Conservation (phyloP, 2,888 invertebrate species). For the Bedellia somnulentella region DNA sequence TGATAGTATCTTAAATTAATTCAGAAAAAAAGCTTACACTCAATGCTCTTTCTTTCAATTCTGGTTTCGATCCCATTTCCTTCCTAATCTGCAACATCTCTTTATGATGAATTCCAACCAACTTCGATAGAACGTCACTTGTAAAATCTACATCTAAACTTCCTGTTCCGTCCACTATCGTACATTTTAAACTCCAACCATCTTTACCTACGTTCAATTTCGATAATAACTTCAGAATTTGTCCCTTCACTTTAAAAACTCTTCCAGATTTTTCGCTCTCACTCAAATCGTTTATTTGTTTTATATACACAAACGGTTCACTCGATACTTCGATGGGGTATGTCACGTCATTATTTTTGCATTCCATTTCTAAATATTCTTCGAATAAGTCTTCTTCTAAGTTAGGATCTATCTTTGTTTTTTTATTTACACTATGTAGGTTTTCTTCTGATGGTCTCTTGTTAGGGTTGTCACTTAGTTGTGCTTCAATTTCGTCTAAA, state of each 20-base stretch:
- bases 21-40: too few species aligned
- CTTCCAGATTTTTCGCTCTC: conserved; percentile 28
- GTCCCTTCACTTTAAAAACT: conserved; percentile 58
- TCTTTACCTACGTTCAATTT: conserved; percentile 55
- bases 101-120: conserved; percentile 48
- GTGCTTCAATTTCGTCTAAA: conserved; percentile 33
- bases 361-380: conserved; percentile 25
- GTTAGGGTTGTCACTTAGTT: conserved; percentile 17
- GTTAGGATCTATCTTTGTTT: conserved; percentile 20
- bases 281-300: conserved; percentile 34
- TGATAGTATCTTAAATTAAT: too few species aligned
- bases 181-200: conserved; percentile 59
- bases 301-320: conserved; percentile 46
- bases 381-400: conserved; percentile 18
- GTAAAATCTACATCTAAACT: conserved; percentile 57
- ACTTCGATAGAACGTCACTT: conserved; percentile 52
- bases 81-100: conserved; percentile 43
- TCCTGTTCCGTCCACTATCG: conserved; percentile 59
- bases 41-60: conserved; percentile 31
- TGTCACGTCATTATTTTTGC: conserved; percentile 37
- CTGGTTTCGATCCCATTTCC: conserved; percentile 28
- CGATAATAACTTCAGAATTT: conserved; percentile 53
- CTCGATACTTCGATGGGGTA: conserved; percentile 26
- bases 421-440: conserved; percentile 25
- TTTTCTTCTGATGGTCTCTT: conserved; percentile 20